Base-by-base conservation (phyloP, 2,797 vertebrate species). In the Ciconia nigra region DNA sequence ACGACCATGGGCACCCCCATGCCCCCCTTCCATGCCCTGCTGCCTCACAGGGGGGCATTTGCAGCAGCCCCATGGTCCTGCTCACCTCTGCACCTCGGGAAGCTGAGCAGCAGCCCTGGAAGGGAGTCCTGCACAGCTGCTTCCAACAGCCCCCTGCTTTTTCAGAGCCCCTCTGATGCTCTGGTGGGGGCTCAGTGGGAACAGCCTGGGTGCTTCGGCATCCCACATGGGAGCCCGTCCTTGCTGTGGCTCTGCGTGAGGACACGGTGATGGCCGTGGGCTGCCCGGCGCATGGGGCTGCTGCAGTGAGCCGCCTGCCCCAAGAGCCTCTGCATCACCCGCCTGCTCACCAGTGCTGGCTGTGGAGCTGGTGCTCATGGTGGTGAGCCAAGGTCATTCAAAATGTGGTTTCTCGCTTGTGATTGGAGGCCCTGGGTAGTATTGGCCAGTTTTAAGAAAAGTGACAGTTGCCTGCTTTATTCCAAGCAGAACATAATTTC, bases 1-100 rank as follows among this genome's bases (percentile, higher is more conserved):
- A 52, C 1, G 7, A 29, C 61, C 5, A 1, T 1, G 3, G 41
- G 54, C 17, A 77, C 1, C 7, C 39, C 9, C 2, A 21, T 0
- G 2, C 2, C 5, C 11, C 16, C 31, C 7, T 7, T 4, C 29
- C 7, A 19, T 57, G 24, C 22, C 52, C 31, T 63, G 28, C 51
- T 73, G 16, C 41, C 29, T 52, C 35, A 49, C 0, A 0, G 51
- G 39, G 31, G 19, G 17, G 33, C 0, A 0, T 63, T 14, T 67
- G 78, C 49, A 74, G 21, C 7, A 12, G 31, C 44, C 28, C 63
- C 69, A n/a, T 3, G 8, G 44, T 41, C 26, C 18, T 72, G 29
- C 35, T 72, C 49, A 54, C 29, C 26, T 62, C 61, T 3, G 9
- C 21, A 25, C 13, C 15, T 33, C 0, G 1, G 33, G 8, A 41